Evolutionary conservation across 2,113 vertebrate species (phyloP).

Genomic region (Lophius piscatorius): DNA sequence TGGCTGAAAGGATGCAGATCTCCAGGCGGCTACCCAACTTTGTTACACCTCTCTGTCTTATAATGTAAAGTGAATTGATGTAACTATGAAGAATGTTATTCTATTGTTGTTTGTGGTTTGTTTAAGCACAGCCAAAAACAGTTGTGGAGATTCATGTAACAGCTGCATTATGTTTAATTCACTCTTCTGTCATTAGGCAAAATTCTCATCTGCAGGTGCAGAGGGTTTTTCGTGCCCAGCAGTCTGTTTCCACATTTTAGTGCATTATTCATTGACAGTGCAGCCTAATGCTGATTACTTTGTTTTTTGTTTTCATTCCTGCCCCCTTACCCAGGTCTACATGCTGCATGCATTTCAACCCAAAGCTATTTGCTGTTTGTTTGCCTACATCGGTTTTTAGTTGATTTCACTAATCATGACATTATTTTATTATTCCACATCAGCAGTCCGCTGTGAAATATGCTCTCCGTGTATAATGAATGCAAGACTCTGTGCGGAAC

Average conservation of each 20-base stretch:
- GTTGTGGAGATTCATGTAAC: too few species aligned
- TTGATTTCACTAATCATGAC: slow-evolving; percentile 36
- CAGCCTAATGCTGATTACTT: slow-evolving; percentile 46
- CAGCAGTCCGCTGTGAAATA: slow-evolving; percentile 15
- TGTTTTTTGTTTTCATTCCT: slow-evolving; percentile 29
- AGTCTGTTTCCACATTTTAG: slow-evolving; percentile 24
- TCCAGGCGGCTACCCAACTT: too few species aligned
- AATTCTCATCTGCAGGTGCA: slow-evolving; percentile 45
- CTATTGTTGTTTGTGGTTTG: too few species aligned
- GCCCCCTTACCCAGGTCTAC: slow-evolving; percentile 1
- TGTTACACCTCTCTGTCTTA: too few species aligned
- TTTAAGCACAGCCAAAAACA: too few species aligned
- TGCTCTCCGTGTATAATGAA: slow-evolving; percentile 34
- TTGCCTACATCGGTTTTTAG: slow-evolving; percentile 31
- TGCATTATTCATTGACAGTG: slow-evolving; percentile 48
- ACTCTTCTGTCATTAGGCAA: too few species aligned
- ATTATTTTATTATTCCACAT: slow-evolving; percentile 40
- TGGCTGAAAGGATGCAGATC: too few species aligned
- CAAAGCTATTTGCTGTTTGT: slow-evolving; percentile 18
- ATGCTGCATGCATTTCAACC: slow-evolving; percentile 31
- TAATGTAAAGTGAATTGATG: too few species aligned
- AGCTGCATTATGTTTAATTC: slow-evolving; percentile 27
- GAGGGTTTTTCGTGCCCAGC: slow-evolving; percentile 37
- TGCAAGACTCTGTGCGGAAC: slow-evolving; percentile 13
- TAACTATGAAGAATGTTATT: too few species aligned